These are phyloP conservation scores for Streptopelia turtur DNA, from an alignment of 2,797 vertebrate species.

Conservation along the genomic window DNA sequence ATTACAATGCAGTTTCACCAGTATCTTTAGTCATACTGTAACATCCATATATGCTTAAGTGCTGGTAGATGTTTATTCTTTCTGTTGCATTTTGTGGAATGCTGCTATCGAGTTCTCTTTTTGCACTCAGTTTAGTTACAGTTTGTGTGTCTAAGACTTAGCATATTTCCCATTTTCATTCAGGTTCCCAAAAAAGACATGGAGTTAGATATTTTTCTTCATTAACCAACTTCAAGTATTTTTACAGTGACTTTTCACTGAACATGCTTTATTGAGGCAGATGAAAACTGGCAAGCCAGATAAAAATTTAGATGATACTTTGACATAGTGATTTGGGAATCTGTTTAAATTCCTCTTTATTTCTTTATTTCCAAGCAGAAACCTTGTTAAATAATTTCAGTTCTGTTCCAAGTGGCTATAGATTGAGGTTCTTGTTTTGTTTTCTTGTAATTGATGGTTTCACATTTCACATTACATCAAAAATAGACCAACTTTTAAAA, in stretches of 20 bases:
- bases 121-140: background rate
- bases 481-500: background rate
- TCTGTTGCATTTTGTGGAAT: background rate
- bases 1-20: background rate
- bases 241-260: background rate
- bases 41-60: background rate
- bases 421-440: background rate
- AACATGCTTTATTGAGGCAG: background rate
- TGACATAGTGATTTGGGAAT: background rate
- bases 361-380: background rate
- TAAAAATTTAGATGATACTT: background rate
- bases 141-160: background rate
- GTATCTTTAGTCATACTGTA: background rate
- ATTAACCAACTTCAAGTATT: background rate
- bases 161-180: background rate
- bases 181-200: background rate
- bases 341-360: background rate
- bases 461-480: background rate
- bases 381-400: background rate
- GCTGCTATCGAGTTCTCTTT: background rate
- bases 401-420: background rate
- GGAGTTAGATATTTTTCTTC: background rate
- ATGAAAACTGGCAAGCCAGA: background rate
- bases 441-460: background rate
- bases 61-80: background rate